Conservation (phyloP, 2,888 invertebrate genomes). For the Pollenia angustigena region DNA sequence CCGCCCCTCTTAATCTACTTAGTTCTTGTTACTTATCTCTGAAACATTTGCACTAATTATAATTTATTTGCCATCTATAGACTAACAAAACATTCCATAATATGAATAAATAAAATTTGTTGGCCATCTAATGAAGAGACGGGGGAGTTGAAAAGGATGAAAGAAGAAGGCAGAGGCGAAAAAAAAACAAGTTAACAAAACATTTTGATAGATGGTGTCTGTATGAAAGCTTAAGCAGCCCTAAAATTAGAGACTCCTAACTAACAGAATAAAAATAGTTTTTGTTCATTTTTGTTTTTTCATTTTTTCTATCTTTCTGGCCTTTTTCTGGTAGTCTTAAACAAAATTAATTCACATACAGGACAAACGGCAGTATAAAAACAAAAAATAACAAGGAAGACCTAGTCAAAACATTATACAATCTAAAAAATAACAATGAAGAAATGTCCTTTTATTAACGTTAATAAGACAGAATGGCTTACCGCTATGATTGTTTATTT, state of each 20-base stretch:
- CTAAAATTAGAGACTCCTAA: slow-evolving; percentile 59
- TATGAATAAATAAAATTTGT: slow-evolving; percentile 48
- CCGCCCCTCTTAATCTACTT: slow-evolving; percentile 26
- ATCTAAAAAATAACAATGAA: slow-evolving; percentile 52
- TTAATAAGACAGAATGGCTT: slow-evolving; percentile 76
- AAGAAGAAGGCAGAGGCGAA: background rate
- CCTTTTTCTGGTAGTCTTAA: slow-evolving; percentile 13
- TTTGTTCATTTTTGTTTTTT: background rate
- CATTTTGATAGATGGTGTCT: slow-evolving; percentile 68
- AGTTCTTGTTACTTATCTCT: slow-evolving; percentile 56
- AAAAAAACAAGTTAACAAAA: slow-evolving; percentile 39
- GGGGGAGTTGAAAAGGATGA: background rate
- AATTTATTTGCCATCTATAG: slow-evolving; percentile 68
- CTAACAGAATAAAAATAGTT: slow-evolving; percentile 43
- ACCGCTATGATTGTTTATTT: slow-evolving; percentile 75
- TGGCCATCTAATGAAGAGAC: background rate
- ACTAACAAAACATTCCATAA: slow-evolving; percentile 35
- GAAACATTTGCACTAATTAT: slow-evolving; percentile 70
- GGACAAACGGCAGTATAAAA: background rate
- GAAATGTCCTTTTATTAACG: slow-evolving; percentile 75
- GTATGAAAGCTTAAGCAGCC: slow-evolving; percentile 40
- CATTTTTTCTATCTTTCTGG: background rate
- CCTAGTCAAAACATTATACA: background rate
- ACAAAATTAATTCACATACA: slow-evolving; percentile 44
- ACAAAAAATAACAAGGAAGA: background rate